These are phyloP conservation scores for Archivesica marissinica DNA, from an alignment of 1,140 invertebrate genomes.

Conservation along the genomic window DNA sequence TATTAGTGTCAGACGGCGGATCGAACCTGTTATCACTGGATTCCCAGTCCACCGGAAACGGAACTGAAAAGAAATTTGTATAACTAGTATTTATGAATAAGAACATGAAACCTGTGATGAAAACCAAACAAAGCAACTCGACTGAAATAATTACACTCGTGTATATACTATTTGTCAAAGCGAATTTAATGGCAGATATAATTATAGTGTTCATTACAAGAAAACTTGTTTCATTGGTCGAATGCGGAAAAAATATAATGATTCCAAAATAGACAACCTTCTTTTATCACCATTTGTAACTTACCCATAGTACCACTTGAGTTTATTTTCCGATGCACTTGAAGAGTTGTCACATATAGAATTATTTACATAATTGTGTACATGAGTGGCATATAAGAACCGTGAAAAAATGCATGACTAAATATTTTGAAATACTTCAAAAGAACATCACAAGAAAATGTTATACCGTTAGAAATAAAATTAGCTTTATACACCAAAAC, in stretches of 20 bases:
- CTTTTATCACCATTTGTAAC: not conserved
- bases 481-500: not conserved
- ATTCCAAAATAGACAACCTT: not conserved
- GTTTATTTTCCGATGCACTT: not conserved
- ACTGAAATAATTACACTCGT: not conserved
- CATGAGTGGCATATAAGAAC: not conserved
- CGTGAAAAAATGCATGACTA: conserved; percentile 5
- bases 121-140: not conserved
- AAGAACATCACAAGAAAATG: not conserved
- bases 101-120: too few relatives aligned
- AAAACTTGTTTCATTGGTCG: conserved; percentile 22
- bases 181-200: conserved; percentile 10
- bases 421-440: conserved; percentile 4
- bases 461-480: not conserved
- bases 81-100: too few relatives aligned
- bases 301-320: not conserved
- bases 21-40: too few relatives aligned
- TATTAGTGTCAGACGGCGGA: too few relatives aligned
- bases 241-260: not conserved
- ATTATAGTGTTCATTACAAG: not conserved
- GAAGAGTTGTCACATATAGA: not conserved
- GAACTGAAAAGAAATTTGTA: too few relatives aligned
- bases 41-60: too few relatives aligned
- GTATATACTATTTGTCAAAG: conserved; percentile 6
- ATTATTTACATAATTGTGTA: conserved; percentile 27